Conservation (phyloP, 64 coral and sea anemone genomes). For the Cladopsammia gracilis region DNA sequence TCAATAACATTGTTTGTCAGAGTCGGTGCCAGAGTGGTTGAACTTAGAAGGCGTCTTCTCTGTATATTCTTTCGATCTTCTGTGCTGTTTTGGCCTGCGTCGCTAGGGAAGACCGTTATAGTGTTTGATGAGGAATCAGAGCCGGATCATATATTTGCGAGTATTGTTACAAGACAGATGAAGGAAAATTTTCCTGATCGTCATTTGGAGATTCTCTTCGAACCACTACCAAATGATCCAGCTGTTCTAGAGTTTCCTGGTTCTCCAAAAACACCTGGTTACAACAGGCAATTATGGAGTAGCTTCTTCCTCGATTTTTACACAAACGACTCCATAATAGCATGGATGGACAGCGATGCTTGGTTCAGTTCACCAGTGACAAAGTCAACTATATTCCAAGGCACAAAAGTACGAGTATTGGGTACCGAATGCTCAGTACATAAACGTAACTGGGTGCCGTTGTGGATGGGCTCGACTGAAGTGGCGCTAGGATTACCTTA, state of each 20-base stretch:
- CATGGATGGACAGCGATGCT: constrained; percentile 66
- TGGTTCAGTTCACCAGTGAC: constrained; percentile 29
- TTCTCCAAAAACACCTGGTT: not conserved
- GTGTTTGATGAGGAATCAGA: constrained; percentile 47
- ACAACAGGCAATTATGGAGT: constrained; percentile 70
- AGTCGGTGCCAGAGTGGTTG: no score
- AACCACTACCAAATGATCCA: constrained; percentile 22
- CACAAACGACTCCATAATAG: constrained; percentile 52
- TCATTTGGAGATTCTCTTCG: constrained; percentile 22
- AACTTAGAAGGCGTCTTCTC: constrained; percentile 4
- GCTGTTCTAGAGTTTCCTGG: no score
- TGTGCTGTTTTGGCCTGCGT: not conserved
- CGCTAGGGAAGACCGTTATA: no score
- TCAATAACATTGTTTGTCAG: no score
- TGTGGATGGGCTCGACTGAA: not conserved
- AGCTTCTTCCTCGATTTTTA: constrained; percentile 66
- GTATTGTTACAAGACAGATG: not conserved
- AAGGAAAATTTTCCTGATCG: constrained; percentile 25
- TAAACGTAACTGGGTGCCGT: not conserved
- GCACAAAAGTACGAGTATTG: not conserved
- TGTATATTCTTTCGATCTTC: not conserved
- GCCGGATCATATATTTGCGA: not conserved
- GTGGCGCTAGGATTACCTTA: constrained; percentile 20
- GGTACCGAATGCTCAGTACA: constrained; percentile 1
- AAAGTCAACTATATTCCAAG: constrained; percentile 10